Base-by-base conservation (phyloP, 2,888 invertebrate species). In the Aporophyla lueneburgensis region DNA sequence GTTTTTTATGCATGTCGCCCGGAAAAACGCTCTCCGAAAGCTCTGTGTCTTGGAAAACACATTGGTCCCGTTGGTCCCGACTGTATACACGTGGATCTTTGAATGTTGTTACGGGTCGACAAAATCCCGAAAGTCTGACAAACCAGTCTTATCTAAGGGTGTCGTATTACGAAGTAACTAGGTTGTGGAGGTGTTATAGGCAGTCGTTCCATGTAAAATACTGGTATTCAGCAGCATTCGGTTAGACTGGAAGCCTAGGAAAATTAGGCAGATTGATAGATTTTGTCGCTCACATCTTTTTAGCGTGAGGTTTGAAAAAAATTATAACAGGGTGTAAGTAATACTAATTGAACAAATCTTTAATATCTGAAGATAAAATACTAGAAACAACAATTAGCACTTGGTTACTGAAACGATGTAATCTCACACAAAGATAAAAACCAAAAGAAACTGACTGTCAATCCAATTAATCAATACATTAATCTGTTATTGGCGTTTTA, bases 401-500 rank as follows among this genome's bases (percentile, higher is more conserved):
- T 43, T 59, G 12, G 1, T 56, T 9, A 70, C 43, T 56, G 12
- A 58, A 58, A 65, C 14, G 2, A 1, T 51, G 14, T 9, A 27
- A 21, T 27, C 24, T 33, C 33, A 21, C 7, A 0, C 2, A 59
- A 46, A n/a, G 5, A 58, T 24, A 24, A 5, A 58, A 58, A 46
- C 12, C 43, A 65, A 77, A 74, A 24, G 14, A 65, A 78, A 70
- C 71, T 58, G n/a, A 6, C 62, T 78, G 68, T 81, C 74, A 78
- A 76, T 84, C 66, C 83, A 87, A 95, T 95, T 91, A 93, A 95
- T 95, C 94, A 94, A 94, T 91, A 90, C 92, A 95, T 95, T 94
- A 95, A 95, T 95, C 94, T 95, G 95, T 89, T 93, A 95, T 96
- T 95, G 96, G 94, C 95, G 93, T 94, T 96, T 95, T 96, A 96